phyloP scores from a whole-genome alignment of 1,140 invertebrate genomes.

The Caenorhabditis tropicalis region DNA sequence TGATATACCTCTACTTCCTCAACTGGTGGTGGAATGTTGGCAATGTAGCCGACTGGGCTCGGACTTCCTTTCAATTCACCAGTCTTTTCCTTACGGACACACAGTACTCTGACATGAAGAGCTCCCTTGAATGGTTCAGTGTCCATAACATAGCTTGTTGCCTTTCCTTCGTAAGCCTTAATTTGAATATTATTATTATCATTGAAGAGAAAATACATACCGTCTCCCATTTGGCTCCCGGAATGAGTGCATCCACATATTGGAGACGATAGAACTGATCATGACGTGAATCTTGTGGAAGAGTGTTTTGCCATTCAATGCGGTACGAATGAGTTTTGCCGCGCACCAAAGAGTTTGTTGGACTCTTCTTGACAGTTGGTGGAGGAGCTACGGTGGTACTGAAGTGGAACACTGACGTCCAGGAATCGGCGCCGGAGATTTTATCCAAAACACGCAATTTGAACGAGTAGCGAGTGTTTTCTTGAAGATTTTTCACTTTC shows the following conservation, averaged over 20 bases:
- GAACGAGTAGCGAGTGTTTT: neutral
- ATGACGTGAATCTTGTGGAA: neutral
- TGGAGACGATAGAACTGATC: neutral
- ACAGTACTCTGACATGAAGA: neutral
- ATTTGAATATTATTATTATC: neutral
- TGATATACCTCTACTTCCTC: neutral
- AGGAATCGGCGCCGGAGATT: neutral
- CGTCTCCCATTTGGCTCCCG: neutral
- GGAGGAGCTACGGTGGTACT: neutral
- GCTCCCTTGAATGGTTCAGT: neutral
- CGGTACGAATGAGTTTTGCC: neutral
- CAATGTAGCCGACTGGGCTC: slow-evolving; percentile 20
- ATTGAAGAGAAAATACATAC: neutral
- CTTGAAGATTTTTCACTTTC: neutral
- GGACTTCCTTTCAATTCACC: neutral
- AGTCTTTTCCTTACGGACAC: neutral
- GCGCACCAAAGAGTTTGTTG: neutral
- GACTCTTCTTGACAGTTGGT: neutral
- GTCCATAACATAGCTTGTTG: neutral
- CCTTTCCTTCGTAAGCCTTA: neutral
- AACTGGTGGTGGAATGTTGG: neutral
- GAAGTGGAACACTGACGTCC: neutral
- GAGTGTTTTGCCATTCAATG: neutral
- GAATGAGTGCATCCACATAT: neutral
- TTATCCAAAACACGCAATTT: neutral